A percentile compares a stretch with the other conserved stretches of the same genome.
phyloP scores from a whole-genome alignment of 2,113 vertebrate species.

The Cryptoleucopteryx plumbea region DNA sequence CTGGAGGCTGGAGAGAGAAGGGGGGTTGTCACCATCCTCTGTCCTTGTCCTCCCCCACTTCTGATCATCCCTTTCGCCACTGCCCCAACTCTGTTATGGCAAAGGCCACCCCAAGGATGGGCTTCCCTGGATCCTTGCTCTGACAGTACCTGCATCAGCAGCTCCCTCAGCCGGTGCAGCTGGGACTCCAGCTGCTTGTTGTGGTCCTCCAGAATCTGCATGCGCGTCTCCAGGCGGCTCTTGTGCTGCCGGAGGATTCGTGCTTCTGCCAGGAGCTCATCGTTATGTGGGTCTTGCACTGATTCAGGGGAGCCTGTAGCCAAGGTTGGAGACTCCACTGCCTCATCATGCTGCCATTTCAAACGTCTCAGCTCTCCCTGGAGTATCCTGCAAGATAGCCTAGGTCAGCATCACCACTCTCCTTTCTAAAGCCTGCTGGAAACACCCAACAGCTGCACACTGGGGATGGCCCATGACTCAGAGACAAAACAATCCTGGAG shows the following conservation, averaged over 20 bases:
- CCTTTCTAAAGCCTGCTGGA: not conserved
- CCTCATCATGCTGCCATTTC: slow-evolving; percentile 96
- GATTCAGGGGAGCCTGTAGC: slow-evolving; percentile 77
- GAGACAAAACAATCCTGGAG: not conserved
- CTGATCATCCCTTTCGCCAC: not conserved
- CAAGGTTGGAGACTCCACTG: slow-evolving; percentile 80
- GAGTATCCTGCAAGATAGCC: slow-evolving; percentile 81
- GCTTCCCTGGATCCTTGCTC: not conserved
- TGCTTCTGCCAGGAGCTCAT: slow-evolving; percentile 93
- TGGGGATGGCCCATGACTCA: not conserved
- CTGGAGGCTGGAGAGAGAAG: slow-evolving; percentile 78
- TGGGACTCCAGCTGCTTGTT: slow-evolving; percentile 98
- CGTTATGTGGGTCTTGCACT: slow-evolving; percentile 73
- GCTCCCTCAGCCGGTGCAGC: slow-evolving; percentile 88
- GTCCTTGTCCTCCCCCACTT: not conserved
- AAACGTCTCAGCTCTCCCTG: slow-evolving; percentile 92
- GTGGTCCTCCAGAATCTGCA: slow-evolving; percentile 98
- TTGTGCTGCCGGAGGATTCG: slow-evolving; percentile 95
- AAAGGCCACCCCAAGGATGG: not conserved
- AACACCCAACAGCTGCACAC: rapidly evolving
- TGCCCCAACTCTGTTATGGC: not conserved
- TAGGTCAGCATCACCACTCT: not conserved
- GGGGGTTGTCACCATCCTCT: rapidly evolving
- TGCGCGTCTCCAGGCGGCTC: slow-evolving; percentile 94
- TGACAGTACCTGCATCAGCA: slow-evolving; percentile 86